Conservation (phyloP, 30 jellyfish, hydroid and myxozoan genomes). For the Hydra vulgaris region DNA sequence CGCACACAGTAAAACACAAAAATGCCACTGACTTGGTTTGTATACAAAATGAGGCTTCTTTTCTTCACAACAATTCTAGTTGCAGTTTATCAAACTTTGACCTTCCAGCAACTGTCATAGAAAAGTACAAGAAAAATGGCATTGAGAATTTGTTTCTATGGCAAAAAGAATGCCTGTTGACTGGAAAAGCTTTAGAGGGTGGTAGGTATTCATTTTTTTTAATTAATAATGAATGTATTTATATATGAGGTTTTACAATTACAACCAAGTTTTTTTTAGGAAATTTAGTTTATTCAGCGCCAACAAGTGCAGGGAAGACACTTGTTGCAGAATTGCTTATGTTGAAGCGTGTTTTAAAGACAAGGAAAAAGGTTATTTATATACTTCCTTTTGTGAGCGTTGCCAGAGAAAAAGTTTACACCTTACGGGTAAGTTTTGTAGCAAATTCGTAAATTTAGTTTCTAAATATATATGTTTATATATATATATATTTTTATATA, state of each 20-base stretch:
- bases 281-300: constrained; percentile 83
- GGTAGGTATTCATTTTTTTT: constrained; percentile 35
- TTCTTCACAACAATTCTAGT: not conserved
- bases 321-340: constrained; percentile 83
- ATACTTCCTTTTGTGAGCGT: constrained; percentile 90
- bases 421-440: constrained; percentile 45
- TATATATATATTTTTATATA: too few species aligned
- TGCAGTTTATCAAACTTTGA: constrained; percentile 28
- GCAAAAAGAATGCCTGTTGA: constrained; percentile 77
- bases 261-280: constrained; percentile 25
- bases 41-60: not conserved
- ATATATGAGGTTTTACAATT: too few species aligned
- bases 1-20: not conserved
- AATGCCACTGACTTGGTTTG: not conserved
- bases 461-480: too few species aligned
- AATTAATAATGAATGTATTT: too few species aligned
- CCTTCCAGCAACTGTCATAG: constrained; percentile 46
- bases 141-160: constrained; percentile 62
- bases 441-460: too few species aligned
- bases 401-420: constrained; percentile 79
- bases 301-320: constrained; percentile 96
- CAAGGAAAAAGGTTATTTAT: constrained; percentile 67
- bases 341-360: constrained; percentile 58
- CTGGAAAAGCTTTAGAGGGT: constrained; percentile 71
- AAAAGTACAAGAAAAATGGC: constrained; percentile 47